Percentiles rank a stretch among this genome's conserved stretches.
Evolutionary conservation across 2,888 invertebrate species (phyloP).

Genomic region (Alloscopus bannaensis): DNA sequence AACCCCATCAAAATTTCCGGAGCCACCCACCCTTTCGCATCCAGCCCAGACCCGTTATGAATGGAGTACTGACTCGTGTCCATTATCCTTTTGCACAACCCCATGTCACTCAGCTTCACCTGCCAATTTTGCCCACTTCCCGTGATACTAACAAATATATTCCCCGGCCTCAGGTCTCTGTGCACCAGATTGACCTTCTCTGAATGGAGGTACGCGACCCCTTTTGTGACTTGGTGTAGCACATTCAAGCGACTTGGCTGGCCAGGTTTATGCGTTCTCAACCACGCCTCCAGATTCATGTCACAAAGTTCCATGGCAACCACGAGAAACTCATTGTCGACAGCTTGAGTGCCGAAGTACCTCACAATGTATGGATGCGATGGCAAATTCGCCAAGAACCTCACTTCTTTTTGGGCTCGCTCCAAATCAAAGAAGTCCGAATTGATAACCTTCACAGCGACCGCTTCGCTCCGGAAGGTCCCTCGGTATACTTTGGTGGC

Average conservation of each 20-base stretch:
- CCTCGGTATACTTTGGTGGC: conserved; percentile 97
- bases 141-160: background rate
- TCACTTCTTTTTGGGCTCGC: conserved; percentile 95
- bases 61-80: background rate
- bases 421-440: conserved; percentile 89
- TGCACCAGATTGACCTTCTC: background rate
- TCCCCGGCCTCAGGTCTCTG: background rate
- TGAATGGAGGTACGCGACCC: background rate
- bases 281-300: conserved; percentile 94
- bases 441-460: conserved; percentile 93
- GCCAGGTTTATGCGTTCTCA: conserved; percentile 78
- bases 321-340: conserved; percentile 91
- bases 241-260: background rate
- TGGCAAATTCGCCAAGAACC: conserved; percentile 93
- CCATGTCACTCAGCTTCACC: background rate
- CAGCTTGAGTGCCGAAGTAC: conserved; percentile 94
- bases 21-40: background rate
- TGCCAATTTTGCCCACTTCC: background rate
- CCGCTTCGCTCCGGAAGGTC: conserved; percentile 92
- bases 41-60: background rate
- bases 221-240: background rate
- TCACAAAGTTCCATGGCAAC: conserved; percentile 97
- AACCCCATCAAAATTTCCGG: background rate
- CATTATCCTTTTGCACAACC: background rate
- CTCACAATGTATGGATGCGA: conserved; percentile 92